Percentiles rank a stretch among this genome's conserved stretches.
Conservation (phyloP, 2,113 vertebrate species). For the Hemibagrus wyckioides region DNA sequence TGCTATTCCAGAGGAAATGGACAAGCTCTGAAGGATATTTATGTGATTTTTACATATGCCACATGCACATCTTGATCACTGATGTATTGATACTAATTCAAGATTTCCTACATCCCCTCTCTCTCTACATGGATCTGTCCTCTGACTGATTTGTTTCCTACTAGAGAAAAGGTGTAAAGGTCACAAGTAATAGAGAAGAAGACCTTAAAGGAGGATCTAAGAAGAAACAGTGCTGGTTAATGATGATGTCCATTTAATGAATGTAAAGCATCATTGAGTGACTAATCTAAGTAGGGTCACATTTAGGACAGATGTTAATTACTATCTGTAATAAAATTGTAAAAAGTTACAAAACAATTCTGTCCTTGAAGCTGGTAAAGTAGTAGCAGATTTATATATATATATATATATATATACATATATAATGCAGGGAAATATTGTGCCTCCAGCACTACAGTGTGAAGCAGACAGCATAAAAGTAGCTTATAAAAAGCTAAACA, state of each 20-base stretch:
- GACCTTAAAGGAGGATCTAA: not conserved
- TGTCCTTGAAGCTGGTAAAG: not conserved
- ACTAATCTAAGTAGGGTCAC: not conserved
- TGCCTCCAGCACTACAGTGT: not conserved
- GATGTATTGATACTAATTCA: slow-evolving; percentile 45
- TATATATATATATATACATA: not conserved
- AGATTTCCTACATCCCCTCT: slow-evolving; percentile 60
- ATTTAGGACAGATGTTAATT: slow-evolving; percentile 3
- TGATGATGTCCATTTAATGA: not conserved
- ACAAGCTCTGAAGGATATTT: slow-evolving; percentile 46
- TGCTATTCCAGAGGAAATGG: not conserved
- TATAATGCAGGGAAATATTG: not conserved
- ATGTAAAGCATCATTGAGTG: slow-evolving; percentile 11
- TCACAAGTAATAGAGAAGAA: not conserved
- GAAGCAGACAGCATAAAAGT: slow-evolving; percentile 10
- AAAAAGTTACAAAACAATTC: not conserved
- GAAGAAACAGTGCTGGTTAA: not conserved
- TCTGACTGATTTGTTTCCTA: slow-evolving; percentile 60
- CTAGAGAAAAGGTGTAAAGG: not conserved
- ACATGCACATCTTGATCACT: slow-evolving; percentile 37
- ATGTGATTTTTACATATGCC: slow-evolving; percentile 40
- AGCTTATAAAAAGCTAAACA: not conserved
- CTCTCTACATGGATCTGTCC: slow-evolving; percentile 61
- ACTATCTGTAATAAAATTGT: not conserved
- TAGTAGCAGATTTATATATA: not conserved